Evolutionary conservation across 2,888 invertebrate genomes (phyloP), one percentile per base, ranked within the genome.

Genomic region (Ecliptopera silaceata): DNA sequence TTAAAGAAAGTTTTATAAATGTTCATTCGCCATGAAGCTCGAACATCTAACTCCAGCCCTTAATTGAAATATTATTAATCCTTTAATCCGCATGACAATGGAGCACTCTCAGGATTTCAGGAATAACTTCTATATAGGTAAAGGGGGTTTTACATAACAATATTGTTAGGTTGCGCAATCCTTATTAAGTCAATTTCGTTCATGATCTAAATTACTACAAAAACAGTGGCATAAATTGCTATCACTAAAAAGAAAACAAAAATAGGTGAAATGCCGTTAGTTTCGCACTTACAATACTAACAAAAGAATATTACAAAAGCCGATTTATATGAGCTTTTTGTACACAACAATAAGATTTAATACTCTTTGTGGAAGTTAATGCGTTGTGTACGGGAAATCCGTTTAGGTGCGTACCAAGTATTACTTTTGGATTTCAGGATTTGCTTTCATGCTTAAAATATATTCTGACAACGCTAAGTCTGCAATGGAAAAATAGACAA

Each of bases 31-130:
- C 10, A 20, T 39, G 48, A 34, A 46, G 46, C 52, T 47, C 46
- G 41, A 52, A 51, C 56, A 31, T 52, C 54, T 57, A 63, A 56
- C 57, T 48, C 47, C 13, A 34, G 55, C 22, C 41, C 45, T 66
- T 64, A 47, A 64, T 64, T 66, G 59, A 57, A 64, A 62, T 62
- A 56, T 64, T 64, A 55, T 57, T 57, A 59, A 61, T 64, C 57
- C 52, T 32, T 56, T 57, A 63, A 53, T 52, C 43, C 46, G 29
- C 52, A 53, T 42, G 46, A 64, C 57, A 59, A 61, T 56, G 34
- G 45, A 31, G 42, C 50, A 59, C 56, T 57, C 52, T 50, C 13
- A 26, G 13, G 13, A 11, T 45, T 10, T 36, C 44, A 57, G 18
- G 3, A 36, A 34, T 34, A 34, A 15, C 15, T 15, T 36, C 15